Percentiles rank a stretch among this genome's conserved stretches.
Evolutionary conservation across 2,888 invertebrate genomes (phyloP).

Genomic region (Altica lythri): DNA sequence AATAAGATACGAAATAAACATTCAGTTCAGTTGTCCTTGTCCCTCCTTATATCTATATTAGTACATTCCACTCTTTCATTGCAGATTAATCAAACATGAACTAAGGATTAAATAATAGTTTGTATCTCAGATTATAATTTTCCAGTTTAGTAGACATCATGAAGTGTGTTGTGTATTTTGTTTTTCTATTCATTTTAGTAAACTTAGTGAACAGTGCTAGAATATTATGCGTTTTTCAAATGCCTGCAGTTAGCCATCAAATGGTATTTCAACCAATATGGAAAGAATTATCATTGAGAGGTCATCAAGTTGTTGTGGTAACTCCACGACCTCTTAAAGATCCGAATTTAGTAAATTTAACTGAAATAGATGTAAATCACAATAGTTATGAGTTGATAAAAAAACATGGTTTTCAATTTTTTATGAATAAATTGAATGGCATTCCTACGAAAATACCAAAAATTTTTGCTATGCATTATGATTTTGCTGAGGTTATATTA

Average conservation of each 20-base stretch:
- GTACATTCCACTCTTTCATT: too few species aligned
- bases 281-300: constrained; percentile 47
- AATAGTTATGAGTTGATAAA: constrained; percentile 37
- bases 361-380: constrained; percentile 48
- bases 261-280: constrained; percentile 44
- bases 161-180: too few species aligned
- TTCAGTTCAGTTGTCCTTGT: too few species aligned
- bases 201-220: constrained; percentile 32
- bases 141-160: too few species aligned
- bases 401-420: constrained; percentile 43
- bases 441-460: constrained; percentile 40
- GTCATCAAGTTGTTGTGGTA: constrained; percentile 48
- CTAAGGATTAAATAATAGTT: too few species aligned
- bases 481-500: constrained; percentile 38
- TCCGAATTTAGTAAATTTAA: constrained; percentile 44
- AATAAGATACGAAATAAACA: too few species aligned
- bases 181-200: too few species aligned
- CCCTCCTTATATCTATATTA: too few species aligned
- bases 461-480: constrained; percentile 40
- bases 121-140: too few species aligned
- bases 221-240: constrained; percentile 43
- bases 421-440: constrained; percentile 41
- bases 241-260: constrained; percentile 46
- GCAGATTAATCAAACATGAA: too few species aligned
- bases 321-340: constrained; percentile 49